Evolutionary conservation across 2,113 vertebrate genomes (phyloP).

Genomic region (Poicephalus gulielmi): DNA sequence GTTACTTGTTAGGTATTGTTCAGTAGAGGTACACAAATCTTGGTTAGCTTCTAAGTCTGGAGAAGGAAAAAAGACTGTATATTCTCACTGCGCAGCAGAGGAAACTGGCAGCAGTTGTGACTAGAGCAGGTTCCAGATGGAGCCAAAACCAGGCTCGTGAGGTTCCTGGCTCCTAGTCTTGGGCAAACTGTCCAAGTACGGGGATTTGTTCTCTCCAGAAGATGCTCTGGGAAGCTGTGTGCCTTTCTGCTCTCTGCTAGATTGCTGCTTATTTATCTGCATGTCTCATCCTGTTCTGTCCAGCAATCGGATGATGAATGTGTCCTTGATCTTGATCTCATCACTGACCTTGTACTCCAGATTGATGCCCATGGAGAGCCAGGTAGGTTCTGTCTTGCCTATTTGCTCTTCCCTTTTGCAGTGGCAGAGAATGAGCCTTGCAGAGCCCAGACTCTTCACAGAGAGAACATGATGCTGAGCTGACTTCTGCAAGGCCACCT

Average conservation of each 20-base stretch:
- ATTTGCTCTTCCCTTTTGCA: neutral
- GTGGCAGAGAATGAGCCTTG: too few species aligned
- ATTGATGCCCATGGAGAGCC: slow-evolving; percentile 85
- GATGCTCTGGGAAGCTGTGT: neutral
- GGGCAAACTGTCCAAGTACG: neutral
- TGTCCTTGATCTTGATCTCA: slow-evolving; percentile 83
- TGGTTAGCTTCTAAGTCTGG: neutral
- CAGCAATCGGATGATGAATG: slow-evolving; percentile 79
- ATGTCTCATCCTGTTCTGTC: neutral
- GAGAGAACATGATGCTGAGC: neutral
- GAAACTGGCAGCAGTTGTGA: neutral
- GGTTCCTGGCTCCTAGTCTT: neutral
- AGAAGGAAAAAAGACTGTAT: neutral
- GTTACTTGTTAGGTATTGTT: neutral
- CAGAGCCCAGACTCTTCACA: neutral
- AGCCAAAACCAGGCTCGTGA: neutral
- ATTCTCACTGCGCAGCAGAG: neutral
- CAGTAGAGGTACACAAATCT: neutral
- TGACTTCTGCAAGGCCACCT: neutral
- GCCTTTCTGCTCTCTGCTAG: neutral
- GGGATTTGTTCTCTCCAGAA: neutral
- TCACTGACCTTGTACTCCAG: slow-evolving; percentile 87
- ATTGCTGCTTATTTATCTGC: neutral
- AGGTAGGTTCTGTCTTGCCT: slow-evolving; percentile 74
- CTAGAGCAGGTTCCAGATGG: neutral